A percentile compares a stretch with the other conserved stretches of the same genome.
Conservation (phyloP, 2,888 invertebrate species). For the Scaptodrosophila latifasciaeformis region DNA sequence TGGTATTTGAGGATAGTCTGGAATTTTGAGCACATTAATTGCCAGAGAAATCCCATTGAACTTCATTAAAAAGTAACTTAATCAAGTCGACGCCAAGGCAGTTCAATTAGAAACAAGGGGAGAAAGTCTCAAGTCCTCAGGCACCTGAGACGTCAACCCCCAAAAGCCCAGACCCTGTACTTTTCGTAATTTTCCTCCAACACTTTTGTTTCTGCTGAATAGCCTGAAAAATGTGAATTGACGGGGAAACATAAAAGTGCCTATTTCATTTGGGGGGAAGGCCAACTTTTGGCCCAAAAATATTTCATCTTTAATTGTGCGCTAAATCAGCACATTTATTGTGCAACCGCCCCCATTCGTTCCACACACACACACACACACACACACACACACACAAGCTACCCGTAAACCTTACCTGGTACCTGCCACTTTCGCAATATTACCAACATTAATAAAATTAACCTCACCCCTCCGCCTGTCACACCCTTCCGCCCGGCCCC, state of each 20-base stretch:
- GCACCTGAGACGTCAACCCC: not conserved
- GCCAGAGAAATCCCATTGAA: slow-evolving; percentile 63
- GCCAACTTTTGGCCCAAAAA: slow-evolving; percentile 32
- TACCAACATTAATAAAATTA: slow-evolving; percentile 71
- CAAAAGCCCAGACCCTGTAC: too few relatives aligned
- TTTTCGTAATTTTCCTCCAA: too few relatives aligned
- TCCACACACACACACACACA: slow-evolving; percentile 12
- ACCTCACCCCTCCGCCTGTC: slow-evolving; percentile 23
- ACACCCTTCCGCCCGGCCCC: slow-evolving; percentile 21
- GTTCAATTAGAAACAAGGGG: slow-evolving; percentile 26
- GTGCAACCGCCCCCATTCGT: slow-evolving; percentile 43
- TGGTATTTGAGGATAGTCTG: too few relatives aligned
- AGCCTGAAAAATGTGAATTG: slow-evolving; percentile 66
- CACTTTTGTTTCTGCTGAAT: slow-evolving; percentile 44
- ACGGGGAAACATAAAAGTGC: slow-evolving; percentile 13
- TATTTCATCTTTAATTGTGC: slow-evolving; percentile 71
- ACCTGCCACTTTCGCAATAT: slow-evolving; percentile 42
- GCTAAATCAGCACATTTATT: slow-evolving; percentile 57
- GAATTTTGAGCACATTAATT: too few relatives aligned
- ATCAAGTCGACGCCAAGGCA: slow-evolving; percentile 45
- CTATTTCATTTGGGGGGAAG: not conserved
- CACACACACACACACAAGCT: not conserved
- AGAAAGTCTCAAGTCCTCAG: slow-evolving; percentile 2
- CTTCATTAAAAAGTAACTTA: slow-evolving; percentile 66
- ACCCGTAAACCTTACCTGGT: slow-evolving; percentile 13